These are phyloP conservation scores for Epicampocera succincta DNA, from an alignment of 2,888 invertebrate species.

Conservation along the genomic window DNA sequence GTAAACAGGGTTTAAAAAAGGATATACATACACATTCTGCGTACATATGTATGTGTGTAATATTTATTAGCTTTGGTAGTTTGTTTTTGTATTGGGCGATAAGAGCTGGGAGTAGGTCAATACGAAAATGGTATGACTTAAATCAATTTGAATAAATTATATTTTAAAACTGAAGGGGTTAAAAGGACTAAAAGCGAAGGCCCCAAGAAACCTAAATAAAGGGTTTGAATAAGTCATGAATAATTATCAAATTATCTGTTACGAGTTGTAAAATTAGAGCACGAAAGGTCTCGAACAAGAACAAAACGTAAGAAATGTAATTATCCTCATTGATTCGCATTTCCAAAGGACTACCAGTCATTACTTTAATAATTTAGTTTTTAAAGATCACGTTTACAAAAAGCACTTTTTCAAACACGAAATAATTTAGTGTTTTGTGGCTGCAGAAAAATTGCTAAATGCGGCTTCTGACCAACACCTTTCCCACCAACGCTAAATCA, in stretches of 20 bases:
- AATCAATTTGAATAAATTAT: conserved; percentile 62
- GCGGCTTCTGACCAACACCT: no score
- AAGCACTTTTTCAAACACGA: no score
- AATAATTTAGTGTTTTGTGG: no score
- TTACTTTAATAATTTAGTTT: no score
- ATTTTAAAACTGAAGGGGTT: conserved; percentile 8
- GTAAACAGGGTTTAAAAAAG: conserved; percentile 12
- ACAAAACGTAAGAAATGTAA: no score
- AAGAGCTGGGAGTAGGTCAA: conserved; percentile 51
- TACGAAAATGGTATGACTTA: conserved; percentile 48
- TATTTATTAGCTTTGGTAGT: conserved; percentile 40
- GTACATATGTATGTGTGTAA: no score
- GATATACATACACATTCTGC: conserved; percentile 3
- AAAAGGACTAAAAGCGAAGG: not conserved
- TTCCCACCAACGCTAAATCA: no score
- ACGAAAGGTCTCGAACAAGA: no score
- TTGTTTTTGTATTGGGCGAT: conserved; percentile 9
- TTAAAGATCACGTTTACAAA: no score
- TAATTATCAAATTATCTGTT: conserved; percentile 46
- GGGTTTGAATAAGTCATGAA: conserved; percentile 31
- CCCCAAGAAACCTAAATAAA: not conserved
- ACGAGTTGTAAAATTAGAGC: not conserved
- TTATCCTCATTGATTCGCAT: no score
- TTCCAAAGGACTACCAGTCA: no score
- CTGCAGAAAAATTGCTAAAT: no score